These are phyloP conservation scores for Himalopsyche tibetana DNA, from an alignment of 2,888 invertebrate species.

Conservation along the genomic window DNA sequence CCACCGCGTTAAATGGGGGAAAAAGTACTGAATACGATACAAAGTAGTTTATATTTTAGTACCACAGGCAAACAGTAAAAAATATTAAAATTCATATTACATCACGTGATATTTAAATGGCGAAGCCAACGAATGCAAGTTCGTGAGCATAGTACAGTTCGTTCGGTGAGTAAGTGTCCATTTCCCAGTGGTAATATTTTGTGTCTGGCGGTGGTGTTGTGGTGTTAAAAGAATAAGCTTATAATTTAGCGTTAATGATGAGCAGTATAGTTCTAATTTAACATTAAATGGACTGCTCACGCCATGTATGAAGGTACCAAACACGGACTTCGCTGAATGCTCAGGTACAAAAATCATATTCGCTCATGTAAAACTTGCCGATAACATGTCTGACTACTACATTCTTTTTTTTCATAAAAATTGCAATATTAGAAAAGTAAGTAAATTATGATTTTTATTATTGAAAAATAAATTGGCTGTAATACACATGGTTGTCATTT, in stretches of 20 bases:
- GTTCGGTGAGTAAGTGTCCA: background rate
- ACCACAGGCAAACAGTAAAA: too few relatives aligned
- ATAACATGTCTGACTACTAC: background rate
- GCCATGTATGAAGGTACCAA: constrained; percentile 7
- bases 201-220: constrained; percentile 1
- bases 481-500: too few relatives aligned
- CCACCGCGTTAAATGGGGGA: too few relatives aligned
- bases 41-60: too few relatives aligned
- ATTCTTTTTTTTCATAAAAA: too few relatives aligned
- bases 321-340: background rate
- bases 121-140: too few relatives aligned
- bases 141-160: background rate
- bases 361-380: background rate
- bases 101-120: too few relatives aligned
- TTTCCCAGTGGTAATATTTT: constrained; percentile 9
- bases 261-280: constrained; percentile 44
- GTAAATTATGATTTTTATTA: too few relatives aligned
- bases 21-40: too few relatives aligned
- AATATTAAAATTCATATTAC: too few relatives aligned
- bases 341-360: constrained; percentile 19
- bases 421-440: too few relatives aligned
- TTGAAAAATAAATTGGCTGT: too few relatives aligned
- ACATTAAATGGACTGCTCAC: constrained; percentile 46
- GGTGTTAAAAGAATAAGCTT: constrained; percentile 54
- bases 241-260: constrained; percentile 53